Conservation (phyloP, 1,140 invertebrate species). For the Nasonia longicornis region DNA sequence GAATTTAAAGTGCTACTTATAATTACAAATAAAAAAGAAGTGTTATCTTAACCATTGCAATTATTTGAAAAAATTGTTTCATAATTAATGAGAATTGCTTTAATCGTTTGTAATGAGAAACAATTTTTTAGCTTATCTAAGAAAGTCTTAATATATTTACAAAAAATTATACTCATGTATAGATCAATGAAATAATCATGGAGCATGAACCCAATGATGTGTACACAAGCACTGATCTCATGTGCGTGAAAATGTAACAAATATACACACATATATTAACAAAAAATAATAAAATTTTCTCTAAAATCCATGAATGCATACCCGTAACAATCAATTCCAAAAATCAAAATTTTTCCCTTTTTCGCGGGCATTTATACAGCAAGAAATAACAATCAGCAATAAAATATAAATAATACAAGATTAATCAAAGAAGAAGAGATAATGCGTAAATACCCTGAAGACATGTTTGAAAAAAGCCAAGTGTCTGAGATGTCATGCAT, state of each 20-base stretch:
- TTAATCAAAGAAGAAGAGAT: conserved; percentile 41
- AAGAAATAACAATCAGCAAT: background rate
- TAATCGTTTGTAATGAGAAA: background rate
- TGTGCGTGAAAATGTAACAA: conserved; percentile 11
- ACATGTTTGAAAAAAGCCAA: conserved; percentile 88
- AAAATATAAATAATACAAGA: background rate
- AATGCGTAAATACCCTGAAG: conserved; percentile 74
- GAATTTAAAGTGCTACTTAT: background rate
- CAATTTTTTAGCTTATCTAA: background rate
- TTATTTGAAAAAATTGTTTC: conserved; percentile 3
- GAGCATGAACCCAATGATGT: conserved; percentile 6
- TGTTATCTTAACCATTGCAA: background rate
- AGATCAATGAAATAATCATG: background rate
- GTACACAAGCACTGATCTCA: background rate
- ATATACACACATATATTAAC: background rate
- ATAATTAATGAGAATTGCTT: background rate
- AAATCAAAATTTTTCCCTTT: background rate
- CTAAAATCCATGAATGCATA: background rate
- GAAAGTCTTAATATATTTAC: conserved; percentile 11
- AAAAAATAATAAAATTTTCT: background rate
- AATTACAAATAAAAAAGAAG: background rate
- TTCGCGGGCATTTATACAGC: background rate
- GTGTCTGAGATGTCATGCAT: conserved; percentile 80
- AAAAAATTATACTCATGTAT: background rate
- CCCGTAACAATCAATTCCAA: too few relatives aligned